phyloP scores from a whole-genome alignment of 2,797 vertebrate species.

The Propithecus perrieri region DNA sequence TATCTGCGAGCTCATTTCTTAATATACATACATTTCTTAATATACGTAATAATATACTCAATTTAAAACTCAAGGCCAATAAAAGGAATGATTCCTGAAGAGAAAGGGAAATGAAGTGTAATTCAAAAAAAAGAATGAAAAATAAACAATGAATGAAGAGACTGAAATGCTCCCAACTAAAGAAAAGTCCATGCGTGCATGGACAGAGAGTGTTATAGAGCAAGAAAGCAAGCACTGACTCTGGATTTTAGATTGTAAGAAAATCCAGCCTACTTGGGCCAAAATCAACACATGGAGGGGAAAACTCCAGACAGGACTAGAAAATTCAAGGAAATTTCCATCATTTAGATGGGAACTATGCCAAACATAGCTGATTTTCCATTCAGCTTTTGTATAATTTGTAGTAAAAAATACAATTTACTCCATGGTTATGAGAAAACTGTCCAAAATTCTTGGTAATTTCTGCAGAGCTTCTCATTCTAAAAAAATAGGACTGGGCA shows the following conservation, averaged over 20 bases:
- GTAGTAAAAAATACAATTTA: background rate
- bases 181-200: background rate
- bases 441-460: background rate
- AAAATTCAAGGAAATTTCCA: background rate
- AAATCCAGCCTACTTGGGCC: background rate
- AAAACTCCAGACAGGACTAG: background rate
- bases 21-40: conserved; percentile 10
- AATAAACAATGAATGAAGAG: background rate
- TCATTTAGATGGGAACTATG: background rate
- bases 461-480: background rate
- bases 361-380: background rate
- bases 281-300: background rate
- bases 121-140: background rate
- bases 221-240: background rate
- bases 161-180: background rate
- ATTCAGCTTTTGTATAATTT: background rate
- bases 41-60: background rate
- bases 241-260: background rate
- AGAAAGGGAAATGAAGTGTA: background rate
- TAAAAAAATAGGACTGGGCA: background rate
- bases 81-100: background rate
- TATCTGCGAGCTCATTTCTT: background rate
- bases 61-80: background rate
- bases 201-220: background rate
- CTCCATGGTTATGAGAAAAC: background rate